Evolutionary conservation across 2,797 vertebrate species (phyloP).

Genomic region (Gambusia yucatana): DNA sequence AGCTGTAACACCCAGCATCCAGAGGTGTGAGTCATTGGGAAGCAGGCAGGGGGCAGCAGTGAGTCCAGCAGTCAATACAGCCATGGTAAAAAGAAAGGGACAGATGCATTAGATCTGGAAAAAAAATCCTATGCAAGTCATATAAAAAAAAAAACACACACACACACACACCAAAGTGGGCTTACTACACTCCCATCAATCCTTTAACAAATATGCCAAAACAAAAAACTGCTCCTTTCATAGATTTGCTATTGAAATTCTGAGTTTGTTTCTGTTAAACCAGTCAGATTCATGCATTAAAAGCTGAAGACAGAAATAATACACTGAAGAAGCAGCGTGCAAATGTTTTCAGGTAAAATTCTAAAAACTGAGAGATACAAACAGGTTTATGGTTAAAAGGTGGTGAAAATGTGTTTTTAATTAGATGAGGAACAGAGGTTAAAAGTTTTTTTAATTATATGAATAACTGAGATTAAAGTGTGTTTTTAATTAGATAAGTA

Average conservation of each 20-base stretch:
- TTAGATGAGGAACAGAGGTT: neutral
- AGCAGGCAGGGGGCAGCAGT: slow-evolving; percentile 72
- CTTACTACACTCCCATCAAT: slow-evolving; percentile 15
- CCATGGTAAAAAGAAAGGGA: slow-evolving; percentile 78
- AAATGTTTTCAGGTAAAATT: slow-evolving; percentile 2
- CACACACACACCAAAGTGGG: slow-evolving; percentile 12
- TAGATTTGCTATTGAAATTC: slow-evolving; percentile 19
- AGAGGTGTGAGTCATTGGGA: slow-evolving; percentile 65
- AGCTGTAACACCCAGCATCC: slow-evolving; percentile 82
- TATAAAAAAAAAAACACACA: neutral
- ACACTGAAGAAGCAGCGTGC: neutral
- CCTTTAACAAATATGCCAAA: slow-evolving; percentile 2
- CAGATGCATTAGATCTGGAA: slow-evolving; percentile 72
- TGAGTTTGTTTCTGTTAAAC: slow-evolving; percentile 8
- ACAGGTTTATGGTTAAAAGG: neutral
- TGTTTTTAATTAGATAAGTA: neutral
- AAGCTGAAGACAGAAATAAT: slow-evolving; percentile 18
- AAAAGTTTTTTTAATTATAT: neutral
- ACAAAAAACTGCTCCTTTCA: neutral
- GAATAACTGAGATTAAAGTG: neutral
- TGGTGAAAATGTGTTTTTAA: neutral
- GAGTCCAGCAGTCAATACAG: slow-evolving; percentile 64
- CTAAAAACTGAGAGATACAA: neutral
- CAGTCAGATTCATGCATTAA: slow-evolving; percentile 26
- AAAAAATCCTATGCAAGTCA: slow-evolving; percentile 27